phyloP scores from a whole-genome alignment of 1,140 invertebrate species.

The Temnothorax longispinosus region DNA sequence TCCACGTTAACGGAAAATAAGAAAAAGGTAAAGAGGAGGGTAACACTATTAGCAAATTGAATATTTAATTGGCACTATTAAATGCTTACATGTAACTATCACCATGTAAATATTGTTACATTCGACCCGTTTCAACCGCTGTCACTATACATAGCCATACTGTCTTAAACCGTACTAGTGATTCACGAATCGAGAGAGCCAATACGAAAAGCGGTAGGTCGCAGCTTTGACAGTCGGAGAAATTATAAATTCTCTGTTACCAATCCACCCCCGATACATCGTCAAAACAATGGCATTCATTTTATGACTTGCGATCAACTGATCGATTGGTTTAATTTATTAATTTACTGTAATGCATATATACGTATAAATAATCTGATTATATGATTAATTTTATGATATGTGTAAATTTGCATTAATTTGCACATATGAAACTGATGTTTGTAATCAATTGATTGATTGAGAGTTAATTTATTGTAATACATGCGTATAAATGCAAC shows the following conservation, averaged over 20 bases:
- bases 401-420: conserved; percentile 10
- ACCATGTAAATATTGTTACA: conserved; percentile 79
- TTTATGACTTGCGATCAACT: not conserved
- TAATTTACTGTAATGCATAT: conserved; percentile 15
- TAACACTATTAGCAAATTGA: conserved; percentile 75
- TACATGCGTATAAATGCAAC: conserved; percentile 1
- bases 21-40: conserved; percentile 49
- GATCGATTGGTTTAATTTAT: conserved; percentile 8
- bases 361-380: not conserved
- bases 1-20: conserved; percentile 69
- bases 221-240: conserved; percentile 40
- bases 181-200: conserved; percentile 45
- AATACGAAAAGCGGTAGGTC: conserved; percentile 37
- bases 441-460: conserved; percentile 32
- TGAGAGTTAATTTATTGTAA: conserved; percentile 37
- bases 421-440: not conserved
- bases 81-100: conserved; percentile 71
- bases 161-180: conserved; percentile 65
- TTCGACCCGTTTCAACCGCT: conserved; percentile 70
- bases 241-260: conserved; percentile 30
- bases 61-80: conserved; percentile 76
- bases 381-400: conserved; percentile 6
- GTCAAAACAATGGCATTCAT: not conserved
- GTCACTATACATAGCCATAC: conserved; percentile 70
- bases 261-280: not conserved